Base-by-base conservation (phyloP, 2,888 invertebrate genomes). In the Synergus umbraculus region DNA sequence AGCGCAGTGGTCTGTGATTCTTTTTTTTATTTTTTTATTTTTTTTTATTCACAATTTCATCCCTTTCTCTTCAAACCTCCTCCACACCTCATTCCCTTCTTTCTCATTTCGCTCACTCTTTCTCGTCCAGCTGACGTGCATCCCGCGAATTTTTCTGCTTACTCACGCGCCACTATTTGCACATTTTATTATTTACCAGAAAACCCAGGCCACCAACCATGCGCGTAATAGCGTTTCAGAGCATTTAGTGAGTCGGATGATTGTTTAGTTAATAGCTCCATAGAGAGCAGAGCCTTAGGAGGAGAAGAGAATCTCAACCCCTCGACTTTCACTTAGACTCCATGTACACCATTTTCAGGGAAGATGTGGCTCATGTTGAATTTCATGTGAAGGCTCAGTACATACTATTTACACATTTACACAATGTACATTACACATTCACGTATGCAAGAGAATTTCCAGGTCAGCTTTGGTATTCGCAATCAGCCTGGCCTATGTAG, bases 151-250 rank as follows among this genome's bases (percentile, higher is more conserved):
- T 82, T 83, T 84, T 81, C 79, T 67, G 79, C 80, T 79, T 79
- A 76, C 82, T 83, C 79, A 83, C 83, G 79, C 81, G 80, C 78
- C 78, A 77, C 77, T 79, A 83, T 82, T 85, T 83, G 80, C 83
- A 79, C 83, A 84, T 85, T 86, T 85, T 84, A 85, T 84, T 85
- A 84, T 86, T 86, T 85, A 82, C 82, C 82, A 76, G 79, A 69
- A 73, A 76, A 79, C 82, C 80, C 78, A 66, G 58, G 66, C 49
- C 77, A 69, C 81, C 73, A 64, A 54, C 64, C 76, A 76, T 69
- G 79, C 76, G 77, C 79, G 80, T 86, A 85, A 87, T 85, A 84
- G 83, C 83, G 80, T 84, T 84, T 85, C 84, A 78, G 82, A 82
- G 83, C 84, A 86, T 88, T 87, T 84, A 84, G 83, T 80, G 65